Conservation (phyloP, 2,888 invertebrate genomes). For the Rhingia rostrata region DNA sequence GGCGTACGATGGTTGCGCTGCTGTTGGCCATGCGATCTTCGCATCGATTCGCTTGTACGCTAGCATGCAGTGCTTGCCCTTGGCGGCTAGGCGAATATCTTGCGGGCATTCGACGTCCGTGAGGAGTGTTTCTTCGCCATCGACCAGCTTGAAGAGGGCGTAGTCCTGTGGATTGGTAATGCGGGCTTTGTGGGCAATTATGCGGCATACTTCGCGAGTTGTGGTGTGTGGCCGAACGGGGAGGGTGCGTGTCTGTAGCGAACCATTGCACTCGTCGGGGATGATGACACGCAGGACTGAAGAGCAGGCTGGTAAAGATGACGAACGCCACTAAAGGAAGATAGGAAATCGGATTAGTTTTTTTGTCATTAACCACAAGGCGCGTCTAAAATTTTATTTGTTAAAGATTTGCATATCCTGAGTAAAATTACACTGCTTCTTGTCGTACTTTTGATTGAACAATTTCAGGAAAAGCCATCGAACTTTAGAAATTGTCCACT, state of each 20-base stretch:
- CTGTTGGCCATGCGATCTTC: constrained; percentile 96
- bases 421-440: no score
- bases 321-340: constrained; percentile 84
- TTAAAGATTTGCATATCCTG: background rate
- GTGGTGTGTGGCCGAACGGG: constrained; percentile 97
- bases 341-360: constrained; percentile 5
- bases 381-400: background rate
- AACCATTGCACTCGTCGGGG: constrained; percentile 96
- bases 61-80: constrained; percentile 93
- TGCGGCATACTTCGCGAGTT: constrained; percentile 95
- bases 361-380: background rate
- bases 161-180: constrained; percentile 99
- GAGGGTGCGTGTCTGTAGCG: constrained; percentile 94
- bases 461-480: background rate
- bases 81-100: constrained; percentile 89
- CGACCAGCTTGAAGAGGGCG: constrained; percentile 93
- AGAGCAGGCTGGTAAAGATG: constrained; percentile 84
- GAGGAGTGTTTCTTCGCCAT: constrained; percentile 95
- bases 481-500: background rate
- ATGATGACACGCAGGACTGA: constrained; percentile 95
- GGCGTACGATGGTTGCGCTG: constrained; percentile 76
- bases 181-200: constrained; percentile 96
- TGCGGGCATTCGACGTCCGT: constrained; percentile 95
- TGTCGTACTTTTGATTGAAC: no score
- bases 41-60: constrained; percentile 98